Base-by-base conservation (phyloP, 2,888 invertebrate species). In the Alloscopus bannaensis region DNA sequence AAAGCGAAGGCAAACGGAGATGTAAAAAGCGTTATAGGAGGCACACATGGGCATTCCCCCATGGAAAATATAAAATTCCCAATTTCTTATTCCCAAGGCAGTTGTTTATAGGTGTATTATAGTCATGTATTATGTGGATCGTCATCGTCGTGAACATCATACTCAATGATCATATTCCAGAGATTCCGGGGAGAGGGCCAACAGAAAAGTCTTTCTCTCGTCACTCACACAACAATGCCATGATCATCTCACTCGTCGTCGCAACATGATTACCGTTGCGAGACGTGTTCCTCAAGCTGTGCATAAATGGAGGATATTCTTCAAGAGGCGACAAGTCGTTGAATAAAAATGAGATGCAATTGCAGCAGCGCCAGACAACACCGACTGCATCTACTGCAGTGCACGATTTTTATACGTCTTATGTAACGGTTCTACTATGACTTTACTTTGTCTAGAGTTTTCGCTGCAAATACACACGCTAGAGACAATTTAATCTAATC, bases 51-150 rank as follows among this genome's bases (percentile, higher is more conserved):
- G 60, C 13, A 3, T 22, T 45, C 42, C 36, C 59, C 70, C 55
- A 3, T 59, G 70, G 71, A 60, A 60, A 71, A 71, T 71, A 71
- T 60, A 71, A 71, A 73, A 66, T 73, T 73, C 73, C 59, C 73
- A 73, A 73, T 66, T 73, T 66, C 59, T n/a, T 31, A 29, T 47
- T 73, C 65, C 73, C 64, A 29, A 64, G 73, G 29, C 50, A 29
- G 55, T 55, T 73, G 64, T 73, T 65, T 73, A 73, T 52, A 64
- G 42, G 64, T 66, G 65, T 73, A 59, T 73, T 73, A 66, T 66
- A 45, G 59, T 52, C 66, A 55, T 57, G 59, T 73, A 52, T 57
- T 52, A 65, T 73, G 59, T 16, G 45, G 59, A 70, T 71, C 47
- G 13, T 50, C 65, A 66, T 42, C 40, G 31, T 59, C 60, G 60